Evolutionary conservation across 2,797 vertebrate genomes (phyloP).

Genomic region (Takifugu ocellatus): DNA sequence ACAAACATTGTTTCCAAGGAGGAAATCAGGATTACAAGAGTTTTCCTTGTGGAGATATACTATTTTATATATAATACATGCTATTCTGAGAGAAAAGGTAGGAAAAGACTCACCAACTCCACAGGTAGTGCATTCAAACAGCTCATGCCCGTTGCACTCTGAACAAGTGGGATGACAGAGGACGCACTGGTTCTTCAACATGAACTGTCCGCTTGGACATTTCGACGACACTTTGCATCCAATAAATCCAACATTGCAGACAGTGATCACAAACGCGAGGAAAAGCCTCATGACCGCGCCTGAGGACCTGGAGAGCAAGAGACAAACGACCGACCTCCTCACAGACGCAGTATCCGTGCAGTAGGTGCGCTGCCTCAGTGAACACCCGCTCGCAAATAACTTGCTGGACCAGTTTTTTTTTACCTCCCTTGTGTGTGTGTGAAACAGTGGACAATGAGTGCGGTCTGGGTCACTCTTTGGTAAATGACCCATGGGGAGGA

Average conservation of each 20-base stretch:
- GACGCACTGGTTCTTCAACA: slow-evolving; percentile 76
- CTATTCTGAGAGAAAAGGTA: background rate
- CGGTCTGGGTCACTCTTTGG: slow-evolving; percentile 31
- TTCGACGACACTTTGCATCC: slow-evolving; percentile 47
- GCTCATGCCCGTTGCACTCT: slow-evolving; percentile 79
- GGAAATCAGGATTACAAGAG: no score
- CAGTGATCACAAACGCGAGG: slow-evolving; percentile 32
- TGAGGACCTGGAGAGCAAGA: slow-evolving; percentile 12
- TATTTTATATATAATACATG: background rate
- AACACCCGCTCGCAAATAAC: slow-evolving; percentile 49
- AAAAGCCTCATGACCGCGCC: slow-evolving; percentile 53
- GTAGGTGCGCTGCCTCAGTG: slow-evolving; percentile 44
- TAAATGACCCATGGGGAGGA: slow-evolving; percentile 5
- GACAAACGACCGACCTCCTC: slow-evolving; percentile 1
- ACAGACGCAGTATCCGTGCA: slow-evolving; percentile 46
- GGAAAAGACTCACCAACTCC: slow-evolving; percentile 73
- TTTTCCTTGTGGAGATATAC: no score
- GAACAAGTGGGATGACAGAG: slow-evolving; percentile 80
- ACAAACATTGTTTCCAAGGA: no score
- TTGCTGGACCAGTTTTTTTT: slow-evolving; percentile 60
- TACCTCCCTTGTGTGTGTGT: slow-evolving; percentile 9
- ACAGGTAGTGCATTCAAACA: slow-evolving; percentile 80
- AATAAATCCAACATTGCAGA: slow-evolving; percentile 39
- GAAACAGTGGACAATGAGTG: slow-evolving; percentile 57
- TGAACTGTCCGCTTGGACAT: slow-evolving; percentile 78